phyloP scores from a whole-genome alignment of 2,888 invertebrate species.

The Heliconius ethilla region DNA sequence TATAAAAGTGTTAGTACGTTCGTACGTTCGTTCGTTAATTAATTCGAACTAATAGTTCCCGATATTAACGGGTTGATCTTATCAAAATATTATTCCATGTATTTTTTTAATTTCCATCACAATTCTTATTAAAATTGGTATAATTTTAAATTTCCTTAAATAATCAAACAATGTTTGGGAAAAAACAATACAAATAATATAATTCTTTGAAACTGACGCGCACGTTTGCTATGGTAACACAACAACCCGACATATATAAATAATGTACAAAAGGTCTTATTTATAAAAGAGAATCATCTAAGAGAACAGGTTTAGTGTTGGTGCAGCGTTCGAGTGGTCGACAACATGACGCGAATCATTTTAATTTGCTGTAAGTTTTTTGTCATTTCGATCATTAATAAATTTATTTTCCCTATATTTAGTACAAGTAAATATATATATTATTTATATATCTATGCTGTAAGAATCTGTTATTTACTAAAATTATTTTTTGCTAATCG shows the following conservation, averaged over 20 bases:
- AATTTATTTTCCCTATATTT: not conserved
- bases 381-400: not conserved
- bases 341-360: conserved; percentile 44
- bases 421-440: not conserved
- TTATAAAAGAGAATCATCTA: conserved; percentile 49
- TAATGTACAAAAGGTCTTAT: conserved; percentile 32
- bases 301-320: conserved; percentile 55
- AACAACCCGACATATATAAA: conserved; percentile 10
- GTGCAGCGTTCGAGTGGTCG: conserved; percentile 48
- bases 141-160: not conserved
- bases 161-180: not conserved
- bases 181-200: conserved; percentile 4
- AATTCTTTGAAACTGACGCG: conserved; percentile 8
- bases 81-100: too few relatives aligned
- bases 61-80: too few relatives aligned
- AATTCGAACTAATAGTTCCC: too few relatives aligned
- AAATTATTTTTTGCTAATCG: too few relatives aligned
- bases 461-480: too few relatives aligned
- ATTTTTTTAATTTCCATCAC: not conserved
- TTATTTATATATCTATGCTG: too few relatives aligned
- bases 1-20: too few relatives aligned
- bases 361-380: conserved; percentile 45
- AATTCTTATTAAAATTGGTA: not conserved
- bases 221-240: conserved; percentile 38
- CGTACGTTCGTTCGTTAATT: too few relatives aligned